Conservation (phyloP, 2,797 vertebrate species). For the Monodelphis domestica region DNA sequence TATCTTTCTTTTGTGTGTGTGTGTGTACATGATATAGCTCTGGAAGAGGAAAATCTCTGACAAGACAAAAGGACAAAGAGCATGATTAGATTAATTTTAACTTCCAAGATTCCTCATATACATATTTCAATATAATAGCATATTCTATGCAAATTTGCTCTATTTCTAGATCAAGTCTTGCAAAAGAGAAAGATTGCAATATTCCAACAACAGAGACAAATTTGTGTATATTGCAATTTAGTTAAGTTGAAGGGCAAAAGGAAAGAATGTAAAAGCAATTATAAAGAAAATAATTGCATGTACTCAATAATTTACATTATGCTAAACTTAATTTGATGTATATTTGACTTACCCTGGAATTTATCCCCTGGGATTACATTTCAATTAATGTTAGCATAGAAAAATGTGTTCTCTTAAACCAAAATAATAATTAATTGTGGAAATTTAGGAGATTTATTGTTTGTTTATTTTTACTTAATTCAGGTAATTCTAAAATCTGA, state of each 20-base stretch:
- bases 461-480: background rate
- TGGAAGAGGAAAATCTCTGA: background rate
- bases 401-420: constrained; percentile 47
- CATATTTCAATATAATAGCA: background rate
- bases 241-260: constrained; percentile 61
- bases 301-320: constrained; percentile 53
- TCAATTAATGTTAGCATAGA: constrained; percentile 56
- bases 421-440: constrained; percentile 63
- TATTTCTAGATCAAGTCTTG: background rate
- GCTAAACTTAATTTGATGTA: constrained; percentile 63
- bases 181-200: background rate
- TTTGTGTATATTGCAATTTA: constrained; percentile 15
- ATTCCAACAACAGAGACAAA: background rate
- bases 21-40: too few species aligned
- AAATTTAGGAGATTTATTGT: constrained; percentile 39
- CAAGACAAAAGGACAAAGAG: background rate
- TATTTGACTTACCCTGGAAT: constrained; percentile 68
- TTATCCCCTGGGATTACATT: constrained; percentile 50
- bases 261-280: constrained; percentile 51
- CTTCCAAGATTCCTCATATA: constrained; percentile 5
- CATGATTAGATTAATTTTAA: constrained; percentile 3
- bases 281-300: constrained; percentile 56
- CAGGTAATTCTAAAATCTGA: background rate
- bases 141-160: background rate
- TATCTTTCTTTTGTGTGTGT: too few species aligned